Base-by-base conservation (phyloP, 1,140 invertebrate species). In the Megathymus violae region DNA sequence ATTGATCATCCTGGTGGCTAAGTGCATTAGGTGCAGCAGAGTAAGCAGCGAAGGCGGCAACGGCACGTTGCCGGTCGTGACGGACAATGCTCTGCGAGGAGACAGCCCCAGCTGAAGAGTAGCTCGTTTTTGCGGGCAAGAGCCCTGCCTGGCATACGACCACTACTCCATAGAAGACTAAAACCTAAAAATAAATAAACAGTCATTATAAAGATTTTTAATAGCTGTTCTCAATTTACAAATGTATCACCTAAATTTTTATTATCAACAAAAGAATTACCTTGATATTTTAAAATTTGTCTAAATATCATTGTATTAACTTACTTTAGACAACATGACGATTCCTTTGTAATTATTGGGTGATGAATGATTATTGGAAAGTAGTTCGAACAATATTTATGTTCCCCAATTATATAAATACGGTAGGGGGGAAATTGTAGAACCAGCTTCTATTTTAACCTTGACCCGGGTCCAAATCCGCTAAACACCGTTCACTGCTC, bases 341-440 rank as follows among this genome's bases (percentile, higher is more conserved):
- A 36, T 36, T 36, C 3, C 34, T 11, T 1, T 2, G 10, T 36
- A 36, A 36, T 36, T 36, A 36, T 36, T 36, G 11, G 34, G 34
- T 36, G 34, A 36, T 36, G 34, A 36, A 36, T 36, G 34, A 36
- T 36, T 11, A 36, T 36, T 11, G 34, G 34, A 11, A n/a, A 36
- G 34, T 36, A 36, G 34, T 36, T 36, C 34, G 34, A 11, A 11
- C 34, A 36, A 36, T 36, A 36, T 36, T 36, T 36, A 36, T 36
- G 11, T 36, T 36, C 34, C 10, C 34, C 1, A 36, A 36, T 36
- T 36, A 36, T 36, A 36, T 36, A 1, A n/a, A 36, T 36, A n/a
- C 34, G 7, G 34, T n/a, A 36, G 34, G 10, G 19, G 34, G 34
- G 34, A 36, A n/a, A n/a, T 36, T 3, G 10, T 31, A 31, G 7